Evolutionary conservation across 2,888 invertebrate species (phyloP), one percentile per base, ranked within the genome.

Genomic region (Apoda limacodes): DNA sequence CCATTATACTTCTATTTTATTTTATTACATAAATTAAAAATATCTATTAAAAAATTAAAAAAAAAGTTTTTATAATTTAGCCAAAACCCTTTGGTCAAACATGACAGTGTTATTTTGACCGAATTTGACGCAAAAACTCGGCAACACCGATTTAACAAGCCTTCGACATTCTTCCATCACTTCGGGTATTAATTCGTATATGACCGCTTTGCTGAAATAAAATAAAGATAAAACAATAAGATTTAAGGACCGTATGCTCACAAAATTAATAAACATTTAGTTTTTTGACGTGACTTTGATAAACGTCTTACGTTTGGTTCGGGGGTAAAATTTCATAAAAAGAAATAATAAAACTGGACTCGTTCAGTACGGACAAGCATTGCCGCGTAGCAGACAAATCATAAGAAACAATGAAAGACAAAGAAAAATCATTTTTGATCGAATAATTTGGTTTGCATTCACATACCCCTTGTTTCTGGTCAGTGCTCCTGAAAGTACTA

Each of bases 401-500:
- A 25, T 15, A 25, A 25, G 13, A 25, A 14, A n/a, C 15, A 25
- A 32, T 28, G 22, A 28, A 3, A 13, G 5, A 22, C 9, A 17
- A 14, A 12, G 19, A 5, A n/a, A 13, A 13, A 25, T 22, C 13
- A 13, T 13, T 15, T 5, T 23, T 12, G 6, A 17, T 27, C 19
- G 22, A 4, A 11, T n/a, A n/a, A n/a, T n/a, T n/a, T n/a, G n/a
- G n/a, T n/a, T n/a, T 20, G n/a, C 9, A 3, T 15, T 22, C 4
- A 42, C 52, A 52, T 30, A 72, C 74, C 40, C 43, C 35, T 51
- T 60, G 4, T 46, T 53, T 42, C 62, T 76, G 1, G 34, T 13
- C 1, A 83, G 42, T 1, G 67, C 74, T 2, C 65, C 66, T 9
- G 62, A 60, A 15, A 69, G 65, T 3, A 63, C 58, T 1, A 88